These are phyloP conservation scores for Paralvinella palmiformis DNA, from an alignment of 1,140 invertebrate genomes.

Conservation along the genomic window DNA sequence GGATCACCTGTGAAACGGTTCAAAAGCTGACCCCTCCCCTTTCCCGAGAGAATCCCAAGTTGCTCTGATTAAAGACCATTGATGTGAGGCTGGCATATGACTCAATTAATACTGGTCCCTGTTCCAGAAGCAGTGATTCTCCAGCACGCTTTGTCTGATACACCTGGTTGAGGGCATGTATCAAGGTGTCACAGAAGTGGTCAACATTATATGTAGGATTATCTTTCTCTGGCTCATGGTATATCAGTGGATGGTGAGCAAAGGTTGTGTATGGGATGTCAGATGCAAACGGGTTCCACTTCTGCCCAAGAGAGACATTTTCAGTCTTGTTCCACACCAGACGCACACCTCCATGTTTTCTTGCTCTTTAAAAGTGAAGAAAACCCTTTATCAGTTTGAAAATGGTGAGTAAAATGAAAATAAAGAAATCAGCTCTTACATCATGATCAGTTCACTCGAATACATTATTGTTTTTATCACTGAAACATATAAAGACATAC, in stretches of 20 bases:
- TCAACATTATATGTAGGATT: constrained; percentile 45
- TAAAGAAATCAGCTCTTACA: no score
- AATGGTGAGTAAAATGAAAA: no score
- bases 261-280: constrained; percentile 73
- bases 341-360: constrained; percentile 66
- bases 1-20: no score
- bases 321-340: constrained; percentile 67
- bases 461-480: no score
- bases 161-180: constrained; percentile 32
- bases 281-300: constrained; percentile 78
- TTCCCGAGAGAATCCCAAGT: constrained; percentile 77
- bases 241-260: constrained; percentile 72
- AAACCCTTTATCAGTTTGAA: no score
- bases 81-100: constrained; percentile 73
- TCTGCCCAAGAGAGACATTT: constrained; percentile 62
- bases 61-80: constrained; percentile 74
- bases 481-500: no score
- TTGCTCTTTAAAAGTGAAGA: constrained; percentile 44
- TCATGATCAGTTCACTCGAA: no score
- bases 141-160: constrained; percentile 28
- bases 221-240: constrained; percentile 57
- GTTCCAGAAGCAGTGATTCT: constrained; percentile 52
- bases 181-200: constrained; percentile 43
- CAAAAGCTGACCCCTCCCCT: constrained; percentile 79
- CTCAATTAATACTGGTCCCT: constrained; percentile 68